Evolutionary conservation across 2,113 vertebrate genomes (phyloP), one percentile per base, ranked within the genome.

Genomic region (Irena cyanogastra): DNA sequence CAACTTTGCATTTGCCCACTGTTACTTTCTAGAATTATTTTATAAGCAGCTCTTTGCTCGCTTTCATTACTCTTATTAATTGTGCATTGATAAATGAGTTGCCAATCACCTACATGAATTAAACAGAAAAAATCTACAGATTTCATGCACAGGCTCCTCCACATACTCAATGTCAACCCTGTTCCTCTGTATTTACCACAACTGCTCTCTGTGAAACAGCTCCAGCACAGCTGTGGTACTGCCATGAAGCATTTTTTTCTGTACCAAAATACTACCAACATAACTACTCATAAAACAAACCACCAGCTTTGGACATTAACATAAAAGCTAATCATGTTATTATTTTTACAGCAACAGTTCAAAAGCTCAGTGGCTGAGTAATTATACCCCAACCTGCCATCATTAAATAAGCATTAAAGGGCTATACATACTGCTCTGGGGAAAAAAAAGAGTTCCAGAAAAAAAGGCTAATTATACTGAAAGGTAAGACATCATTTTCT

Each of bases 371-470:
- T 31, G 64, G 47, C 65, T 92, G 56, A 92, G 74, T 92, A 94
- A 94, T 88, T 83, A 89, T 3, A 90, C 35, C 19, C 27, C 27
- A 66, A 92, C 74, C 47, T 15, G 17, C 42, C 28, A 47, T 52
- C 86, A 83, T 95, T 93, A 95, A 90, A 95, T 53, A 68, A 89
- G 35, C 68, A 91, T 86, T 89, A 89, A 80, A 53, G 56, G 56
- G 31, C 69, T 63, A 81, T 49, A 57, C 19, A 37, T 53, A 88
- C 39, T 83, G 66, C 85, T 93, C 37, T 59, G 71, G 68, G 88
- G 71, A 87, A 95, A 77, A 95, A 77, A 66, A 35, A 82, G 50
- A 72, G 83, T 65, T 82, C 41, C 75, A 75, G 57, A 68, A 69
- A 61, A 84, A 69, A 75, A 50, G 57, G 31, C 68, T 75, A 84